Base-by-base conservation (phyloP, 1,140 invertebrate genomes). In the Dufourea novaeangliae region DNA sequence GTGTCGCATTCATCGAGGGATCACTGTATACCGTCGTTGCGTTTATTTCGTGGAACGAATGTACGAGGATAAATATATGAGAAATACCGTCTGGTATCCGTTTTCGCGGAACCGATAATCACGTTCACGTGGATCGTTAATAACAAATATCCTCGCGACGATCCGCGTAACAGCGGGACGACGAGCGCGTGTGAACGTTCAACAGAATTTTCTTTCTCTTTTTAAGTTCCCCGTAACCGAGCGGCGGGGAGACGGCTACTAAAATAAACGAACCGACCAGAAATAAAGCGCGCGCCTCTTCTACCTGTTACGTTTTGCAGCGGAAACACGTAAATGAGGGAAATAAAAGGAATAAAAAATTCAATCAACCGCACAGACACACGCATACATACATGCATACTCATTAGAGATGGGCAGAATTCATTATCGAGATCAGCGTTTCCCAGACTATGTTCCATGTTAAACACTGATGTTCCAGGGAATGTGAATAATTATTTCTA, bases 231-330 rank as follows among this genome's bases (percentile, higher is more conserved):
- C 37, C 29, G 39, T 20, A 59, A 75, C 52, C 25, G n/a, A n/a
- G n/a, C n/a, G 32, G 25, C 37, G 22, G 20, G 32, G 41, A 27
- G 32, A 39, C 57, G 50, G 64, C 29, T 29, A 54, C 73, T 29
- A 76, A 76, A 76, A 76, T 76, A 76, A 76, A 76, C 73, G 64
- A 59, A 7, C n/a, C 11, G 66, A 59, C 59, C 64, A 32, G 69
- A 69, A 76, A 76, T 76, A 76, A 76, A n/a, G n/a, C n/a, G n/a
- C n/a, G 54, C 57, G 20, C 25, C 25, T 44, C 29, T 50, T 75
- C 54, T 69, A 69, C 66, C 54, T 50, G 73, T 76, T 76, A 69
- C 66, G 73, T 69, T 69, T 59, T 12, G n/a, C 10, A 68, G 20
- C 29, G 64, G 39, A 44, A 75, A 68, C 54, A 20, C 20, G 64